A percentile compares a stretch with the other conserved stretches of the same genome.
Evolutionary conservation across 2,888 invertebrate genomes (phyloP).

Genomic region (Drosophila subquinaria): DNA sequence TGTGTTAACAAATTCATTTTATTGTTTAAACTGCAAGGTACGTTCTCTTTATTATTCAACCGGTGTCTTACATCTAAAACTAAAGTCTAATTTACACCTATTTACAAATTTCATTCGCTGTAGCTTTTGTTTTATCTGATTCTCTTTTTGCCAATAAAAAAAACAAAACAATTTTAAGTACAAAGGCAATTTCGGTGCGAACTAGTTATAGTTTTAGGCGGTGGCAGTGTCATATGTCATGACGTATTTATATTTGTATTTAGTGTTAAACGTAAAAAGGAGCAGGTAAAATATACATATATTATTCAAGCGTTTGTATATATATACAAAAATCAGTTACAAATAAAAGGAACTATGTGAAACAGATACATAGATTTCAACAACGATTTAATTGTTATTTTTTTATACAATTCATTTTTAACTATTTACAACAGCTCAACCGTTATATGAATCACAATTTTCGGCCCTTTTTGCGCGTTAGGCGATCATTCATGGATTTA

Average conservation of each 20-base stretch:
- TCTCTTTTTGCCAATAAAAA: conserved; percentile 13
- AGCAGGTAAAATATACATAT: background rate
- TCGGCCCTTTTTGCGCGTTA: conserved; percentile 25
- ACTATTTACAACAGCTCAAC: conserved; percentile 52
- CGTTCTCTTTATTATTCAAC: conserved; percentile 55
- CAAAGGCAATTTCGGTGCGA: conserved; percentile 48
- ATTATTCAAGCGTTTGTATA: conserved; percentile 8
- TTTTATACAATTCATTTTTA: conserved; percentile 23
- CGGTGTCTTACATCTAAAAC: conserved; percentile 48
- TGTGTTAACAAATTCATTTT: conserved; percentile 1
- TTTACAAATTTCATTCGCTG: conserved; percentile 51
- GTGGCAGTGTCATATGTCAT: conserved; percentile 48
- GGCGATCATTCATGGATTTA: conserved; percentile 17
- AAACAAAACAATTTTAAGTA: conserved; percentile 28
- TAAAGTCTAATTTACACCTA: conserved; percentile 56
- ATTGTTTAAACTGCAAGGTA: conserved; percentile 44
- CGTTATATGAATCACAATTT: conserved; percentile 48
- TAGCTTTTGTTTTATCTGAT: background rate
- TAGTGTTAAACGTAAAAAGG: background rate
- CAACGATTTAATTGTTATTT: conserved; percentile 17
- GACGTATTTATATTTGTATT: conserved; percentile 1
- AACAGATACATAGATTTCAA: conserved; percentile 25
- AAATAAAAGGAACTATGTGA: conserved; percentile 44
- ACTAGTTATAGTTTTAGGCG: conserved; percentile 5
- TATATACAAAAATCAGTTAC: conserved; percentile 16